Conservation (phyloP, 2,888 invertebrate species). For the Zootermopsis nevadensis region DNA sequence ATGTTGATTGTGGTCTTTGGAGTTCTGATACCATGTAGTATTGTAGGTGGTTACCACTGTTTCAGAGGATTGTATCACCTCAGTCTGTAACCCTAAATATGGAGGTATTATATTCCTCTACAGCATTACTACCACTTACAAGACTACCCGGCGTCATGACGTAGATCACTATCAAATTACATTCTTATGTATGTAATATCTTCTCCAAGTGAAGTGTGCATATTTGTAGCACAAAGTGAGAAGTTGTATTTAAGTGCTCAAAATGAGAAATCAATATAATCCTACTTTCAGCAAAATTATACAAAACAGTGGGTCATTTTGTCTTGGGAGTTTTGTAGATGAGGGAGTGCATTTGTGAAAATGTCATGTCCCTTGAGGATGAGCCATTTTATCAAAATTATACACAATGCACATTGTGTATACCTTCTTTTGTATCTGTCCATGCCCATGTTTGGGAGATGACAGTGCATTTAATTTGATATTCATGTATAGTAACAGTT, state of each 20-base stretch:
- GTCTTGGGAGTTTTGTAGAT: neutral
- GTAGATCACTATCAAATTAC: too few species aligned
- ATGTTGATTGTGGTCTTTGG: too few species aligned
- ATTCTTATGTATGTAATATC: neutral
- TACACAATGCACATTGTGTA: constrained; percentile 35
- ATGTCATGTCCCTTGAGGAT: constrained; percentile 15
- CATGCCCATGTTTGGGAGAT: constrained; percentile 36
- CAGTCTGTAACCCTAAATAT: too few species aligned
- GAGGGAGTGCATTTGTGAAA: constrained; percentile 23
- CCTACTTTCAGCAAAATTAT: neutral
- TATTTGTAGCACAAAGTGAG: neutral
- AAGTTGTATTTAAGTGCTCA: constrained; percentile 1
- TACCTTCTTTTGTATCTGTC: constrained; percentile 2
- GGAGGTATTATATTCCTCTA: too few species aligned
- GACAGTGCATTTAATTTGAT: constrained; percentile 37
- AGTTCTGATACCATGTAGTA: too few species aligned
- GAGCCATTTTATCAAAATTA: constrained; percentile 32
- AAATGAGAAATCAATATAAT: neutral
- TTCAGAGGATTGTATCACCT: too few species aligned
- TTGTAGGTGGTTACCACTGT: too few species aligned
- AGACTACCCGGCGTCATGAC: too few species aligned
- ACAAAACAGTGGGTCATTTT: neutral
- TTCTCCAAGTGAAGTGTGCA: neutral
- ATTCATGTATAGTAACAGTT: neutral
- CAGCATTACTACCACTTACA: too few species aligned